Evolutionary conservation across 1,140 invertebrate species (phyloP), one percentile per base, ranked within the genome.

Genomic region (Ceratina australensis): DNA sequence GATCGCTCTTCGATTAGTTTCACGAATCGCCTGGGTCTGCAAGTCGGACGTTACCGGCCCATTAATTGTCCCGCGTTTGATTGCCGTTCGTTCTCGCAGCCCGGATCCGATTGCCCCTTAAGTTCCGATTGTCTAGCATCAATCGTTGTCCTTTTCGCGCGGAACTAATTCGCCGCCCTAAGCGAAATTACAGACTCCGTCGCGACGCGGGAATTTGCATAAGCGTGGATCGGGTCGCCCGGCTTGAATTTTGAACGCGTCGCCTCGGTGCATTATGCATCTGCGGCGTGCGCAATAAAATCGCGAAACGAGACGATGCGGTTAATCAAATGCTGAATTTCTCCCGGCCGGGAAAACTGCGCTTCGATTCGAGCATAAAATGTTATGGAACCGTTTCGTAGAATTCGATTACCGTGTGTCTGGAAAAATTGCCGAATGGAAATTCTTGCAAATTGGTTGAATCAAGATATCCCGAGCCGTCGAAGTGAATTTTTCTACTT

Each of bases 151-250:
- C 10, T 61, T 42, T 15, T 42, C 20, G 22, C 20, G 16, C 16
- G 5, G 22, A 52, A 66, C 22, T 26, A 66, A 66, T 52, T 66
- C 50, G 47, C 49, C 16, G 16, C 71, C 28, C 24, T 61, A 66
- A 56, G 22, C 12, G 56, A 77, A 82, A 81, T 81, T 67, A 50
- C 61, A 16, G 12, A 16, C 65, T 18, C 4, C 65, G 65, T 33
- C 18, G 15, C 28, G 16, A 18, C 60, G 28, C 20, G 33, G 5
- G 8, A 50, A 74, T 74, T 74, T 66, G 12, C 52, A 57, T 74
- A 66, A 65, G 22, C 60, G 71, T n/a, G 52, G 50, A 74, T 66
- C 54, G 22, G 49, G n/a, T 20, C 50, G 52, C 15, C 10, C 12
- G 16, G 13, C 28, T 61, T 66, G 54, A 74, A 74, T 74, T 74